Base-by-base conservation (phyloP, 1,140 invertebrate genomes). In the Drosophila pectinifera region DNA sequence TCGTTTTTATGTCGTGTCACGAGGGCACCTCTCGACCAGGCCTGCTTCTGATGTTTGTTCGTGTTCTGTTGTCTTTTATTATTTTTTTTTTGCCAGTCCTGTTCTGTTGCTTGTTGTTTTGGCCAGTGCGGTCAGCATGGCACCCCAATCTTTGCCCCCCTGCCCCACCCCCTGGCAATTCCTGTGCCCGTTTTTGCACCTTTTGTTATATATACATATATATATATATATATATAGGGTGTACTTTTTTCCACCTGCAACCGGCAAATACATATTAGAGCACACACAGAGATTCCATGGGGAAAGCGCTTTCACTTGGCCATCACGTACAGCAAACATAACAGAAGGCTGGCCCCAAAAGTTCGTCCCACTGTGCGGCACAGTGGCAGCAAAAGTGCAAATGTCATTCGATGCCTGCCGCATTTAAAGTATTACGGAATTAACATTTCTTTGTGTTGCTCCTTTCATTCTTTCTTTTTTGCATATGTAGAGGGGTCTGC, bases 401-500 rank as follows among this genome's bases (percentile, higher is more conserved):
- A 88, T 88, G 83, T 88, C 83, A 88, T 89, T 88, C 83, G 84
- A 89, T 88, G 83, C 84, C 79, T 83, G 83, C 83, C 84, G 84
- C 83, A 88, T 89, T 88, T 88, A 88, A 88, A 88, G 83, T 88
- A 89, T 88, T 88, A 89, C 84, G 84, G 84, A 88, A 88, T 88
- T 88, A 88, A 88, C 83, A 89, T 88, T 88, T 88, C 84, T 88
- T 83, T 88, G 83, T 86, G 83, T 74, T 74, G 83, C 73, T 65
- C 43, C 42, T 56, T 31, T 54, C 28, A 45, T 41, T 28, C 18
- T n/a, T 31, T 43, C 34, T 69, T n/a, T 31, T 55, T 54, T 51
- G 49, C 49, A 51, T 51, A 51, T 51, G 34, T 20, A 51, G 28
- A 34, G 48, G 48, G 48, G 48, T 16, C 26, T 31, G 16, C 26